A percentile compares a stretch with the other conserved stretches of the same genome.
Evolutionary conservation across 2,888 invertebrate genomes (phyloP).

Genomic region (Calameuta pallipes): DNA sequence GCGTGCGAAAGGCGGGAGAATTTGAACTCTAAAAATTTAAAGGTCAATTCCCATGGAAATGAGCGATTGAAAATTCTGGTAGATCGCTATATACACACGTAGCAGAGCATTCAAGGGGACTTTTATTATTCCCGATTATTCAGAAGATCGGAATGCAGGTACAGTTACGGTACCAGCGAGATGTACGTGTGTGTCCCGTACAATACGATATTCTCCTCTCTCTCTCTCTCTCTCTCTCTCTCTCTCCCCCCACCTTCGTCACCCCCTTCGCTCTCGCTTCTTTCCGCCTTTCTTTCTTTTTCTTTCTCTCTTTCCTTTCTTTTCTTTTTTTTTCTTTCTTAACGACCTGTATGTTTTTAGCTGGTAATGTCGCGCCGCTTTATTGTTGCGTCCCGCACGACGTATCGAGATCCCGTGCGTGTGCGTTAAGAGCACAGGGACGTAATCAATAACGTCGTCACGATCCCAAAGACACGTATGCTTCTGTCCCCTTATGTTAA

Average conservation of each 20-base stretch:
- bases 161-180: slow-evolving; percentile 49
- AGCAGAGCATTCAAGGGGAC: slow-evolving; percentile 18
- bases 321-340: background rate
- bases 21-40: too few species aligned
- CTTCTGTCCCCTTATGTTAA: slow-evolving; percentile 61
- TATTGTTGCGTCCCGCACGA: slow-evolving; percentile 19
- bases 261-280: slow-evolving; percentile 29
- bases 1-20: too few species aligned
- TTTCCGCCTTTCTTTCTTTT: slow-evolving; percentile 21
- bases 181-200: slow-evolving; percentile 5
- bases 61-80: too few species aligned
- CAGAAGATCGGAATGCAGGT: slow-evolving; percentile 61
- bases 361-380: slow-evolving; percentile 7
- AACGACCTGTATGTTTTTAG: background rate
- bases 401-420: slow-evolving; percentile 13
- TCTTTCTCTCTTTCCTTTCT: background rate
- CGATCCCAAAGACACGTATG: slow-evolving; percentile 58
- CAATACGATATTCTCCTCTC: slow-evolving; percentile 28
- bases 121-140: slow-evolving; percentile 50
- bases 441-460: slow-evolving; percentile 62
- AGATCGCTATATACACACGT: background rate
- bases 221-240: slow-evolving; percentile 19
- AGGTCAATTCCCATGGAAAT: too few species aligned
- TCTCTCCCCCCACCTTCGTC: slow-evolving; percentile 25
- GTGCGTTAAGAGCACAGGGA: slow-evolving; percentile 1